Percentiles rank a stretch among this genome's conserved stretches.
phyloP scores from a whole-genome alignment of 2,113 vertebrate species.

The Centropus unirufus region DNA sequence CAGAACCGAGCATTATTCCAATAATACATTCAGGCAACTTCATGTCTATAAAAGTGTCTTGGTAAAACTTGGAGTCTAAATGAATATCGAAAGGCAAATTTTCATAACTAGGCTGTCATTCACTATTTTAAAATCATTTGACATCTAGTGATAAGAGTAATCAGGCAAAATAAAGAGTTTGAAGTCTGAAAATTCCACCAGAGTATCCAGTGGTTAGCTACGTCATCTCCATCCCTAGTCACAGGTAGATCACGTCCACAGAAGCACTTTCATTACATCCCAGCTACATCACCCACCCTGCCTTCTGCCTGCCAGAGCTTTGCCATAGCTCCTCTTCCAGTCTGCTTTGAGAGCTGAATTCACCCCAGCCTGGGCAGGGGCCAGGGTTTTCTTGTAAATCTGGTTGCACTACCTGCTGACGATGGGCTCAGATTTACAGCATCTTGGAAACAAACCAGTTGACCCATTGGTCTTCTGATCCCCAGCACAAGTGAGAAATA shows the following conservation, averaged over 20 bases:
- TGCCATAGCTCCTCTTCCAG: background rate
- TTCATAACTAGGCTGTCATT: background rate
- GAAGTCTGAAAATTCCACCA: background rate
- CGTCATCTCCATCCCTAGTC: background rate
- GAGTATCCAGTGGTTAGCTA: background rate
- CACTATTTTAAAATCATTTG: background rate
- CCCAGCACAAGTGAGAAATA: fast-evolving
- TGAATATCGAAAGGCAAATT: background rate
- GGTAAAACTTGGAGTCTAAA: background rate
- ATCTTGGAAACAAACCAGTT: background rate
- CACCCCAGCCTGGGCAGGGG: background rate
- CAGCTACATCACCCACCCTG: background rate
- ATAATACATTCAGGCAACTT: background rate
- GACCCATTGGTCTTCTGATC: background rate
- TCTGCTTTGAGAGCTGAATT: background rate
- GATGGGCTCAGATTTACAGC: background rate
- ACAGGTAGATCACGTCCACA: background rate
- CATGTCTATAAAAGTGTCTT: background rate
- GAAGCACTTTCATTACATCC: background rate
- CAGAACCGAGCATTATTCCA: background rate
- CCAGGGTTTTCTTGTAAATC: background rate
- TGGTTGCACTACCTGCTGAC: background rate
- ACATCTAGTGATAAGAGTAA: background rate
- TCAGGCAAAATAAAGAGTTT: background rate
- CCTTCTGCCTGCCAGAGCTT: fast-evolving